Evolutionary conservation across 1,140 invertebrate species (phyloP).

Genomic region (Cyphomyrmex costatus): DNA sequence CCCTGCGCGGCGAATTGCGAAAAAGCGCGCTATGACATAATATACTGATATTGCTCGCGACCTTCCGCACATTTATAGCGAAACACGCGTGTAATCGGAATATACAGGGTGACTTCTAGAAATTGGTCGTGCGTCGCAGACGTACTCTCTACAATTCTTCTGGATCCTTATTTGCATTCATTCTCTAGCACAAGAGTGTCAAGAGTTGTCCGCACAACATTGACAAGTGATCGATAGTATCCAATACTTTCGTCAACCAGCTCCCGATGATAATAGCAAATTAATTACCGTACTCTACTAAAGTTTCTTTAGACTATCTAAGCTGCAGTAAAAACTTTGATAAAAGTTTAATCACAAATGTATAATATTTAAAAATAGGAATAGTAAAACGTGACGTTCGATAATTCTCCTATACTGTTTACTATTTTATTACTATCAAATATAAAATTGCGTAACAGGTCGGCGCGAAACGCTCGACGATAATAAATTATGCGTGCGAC

Average conservation of each 20-base stretch:
- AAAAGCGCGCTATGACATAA: constrained; percentile 34
- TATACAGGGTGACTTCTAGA: neutral
- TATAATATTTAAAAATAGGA: neutral
- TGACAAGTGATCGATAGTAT: neutral
- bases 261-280: neutral
- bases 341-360: neutral
- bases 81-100: neutral
- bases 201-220: neutral
- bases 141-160: neutral
- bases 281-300: neutral
- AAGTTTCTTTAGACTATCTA: too few species aligned
- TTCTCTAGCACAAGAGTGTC: neutral
- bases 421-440: neutral
- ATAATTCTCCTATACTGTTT: neutral
- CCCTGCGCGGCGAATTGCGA: neutral
- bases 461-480: constrained; percentile 47
- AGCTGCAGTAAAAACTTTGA: neutral
- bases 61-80: constrained; percentile 27
- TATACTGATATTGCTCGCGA: constrained; percentile 19
- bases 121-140: neutral
- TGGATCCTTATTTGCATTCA: neutral
- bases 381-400: neutral
- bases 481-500: constrained; percentile 80
- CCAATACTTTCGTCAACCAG: neutral
- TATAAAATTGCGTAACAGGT: neutral